phyloP scores from a whole-genome alignment of 2,113 vertebrate species.

The Malaclemys terrapin region DNA sequence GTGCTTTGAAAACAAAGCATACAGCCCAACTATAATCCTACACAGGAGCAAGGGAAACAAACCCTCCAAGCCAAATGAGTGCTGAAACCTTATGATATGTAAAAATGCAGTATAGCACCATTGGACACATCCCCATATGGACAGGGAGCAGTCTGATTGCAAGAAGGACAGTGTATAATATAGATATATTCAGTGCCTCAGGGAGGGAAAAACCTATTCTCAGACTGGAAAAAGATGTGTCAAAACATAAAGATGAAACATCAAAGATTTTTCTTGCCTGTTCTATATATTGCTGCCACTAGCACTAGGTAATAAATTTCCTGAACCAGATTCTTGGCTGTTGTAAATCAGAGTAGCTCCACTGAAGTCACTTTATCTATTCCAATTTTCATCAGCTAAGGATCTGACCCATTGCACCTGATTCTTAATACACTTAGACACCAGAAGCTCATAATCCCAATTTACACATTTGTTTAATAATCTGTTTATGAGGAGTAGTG shows the following conservation, averaged over 20 bases:
- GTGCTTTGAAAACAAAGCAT: constrained; percentile 3
- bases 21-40: neutral
- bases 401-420: neutral
- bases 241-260: neutral
- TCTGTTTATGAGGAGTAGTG: neutral
- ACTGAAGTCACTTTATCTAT: neutral
- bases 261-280: neutral
- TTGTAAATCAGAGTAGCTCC: neutral
- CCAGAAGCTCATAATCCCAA: constrained; percentile 24
- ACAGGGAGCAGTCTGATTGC: neutral
- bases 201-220: neutral
- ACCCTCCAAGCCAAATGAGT: neutral
- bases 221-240: neutral
- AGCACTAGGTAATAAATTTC: neutral
- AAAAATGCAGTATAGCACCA: neutral
- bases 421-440: neutral
- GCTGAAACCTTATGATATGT: neutral
- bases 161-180: neutral
- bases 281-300: neutral
- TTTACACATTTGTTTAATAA: neutral
- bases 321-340: neutral
- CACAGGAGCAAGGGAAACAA: neutral
- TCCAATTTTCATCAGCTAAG: neutral
- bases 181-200: neutral
- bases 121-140: rapidly evolving